These are phyloP conservation scores for Venustoraphidia nigricollis DNA, from an alignment of 2,888 invertebrate species.

Conservation along the genomic window DNA sequence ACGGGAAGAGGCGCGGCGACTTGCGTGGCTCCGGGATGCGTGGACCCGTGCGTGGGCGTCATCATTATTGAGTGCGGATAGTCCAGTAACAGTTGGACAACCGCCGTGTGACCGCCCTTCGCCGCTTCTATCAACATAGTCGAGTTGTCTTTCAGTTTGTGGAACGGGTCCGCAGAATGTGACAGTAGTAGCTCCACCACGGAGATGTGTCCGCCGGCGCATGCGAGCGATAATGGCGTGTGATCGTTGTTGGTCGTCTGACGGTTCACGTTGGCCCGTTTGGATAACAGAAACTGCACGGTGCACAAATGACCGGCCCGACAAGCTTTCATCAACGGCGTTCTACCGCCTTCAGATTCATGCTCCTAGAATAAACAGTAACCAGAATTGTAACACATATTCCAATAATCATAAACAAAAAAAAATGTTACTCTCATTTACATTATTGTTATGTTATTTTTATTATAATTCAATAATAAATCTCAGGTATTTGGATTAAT, in stretches of 20 bases:
- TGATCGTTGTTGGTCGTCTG: conserved; percentile 93
- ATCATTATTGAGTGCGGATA: conserved; percentile 78
- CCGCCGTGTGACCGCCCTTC: conserved; percentile 91
- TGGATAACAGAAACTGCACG: conserved; percentile 86
- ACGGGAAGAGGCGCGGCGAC: conserved; percentile 22
- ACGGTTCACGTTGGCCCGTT: conserved; percentile 72
- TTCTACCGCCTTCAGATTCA: conserved; percentile 92
- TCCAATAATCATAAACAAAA: background rate
- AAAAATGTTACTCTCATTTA: no score
- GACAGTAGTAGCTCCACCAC: conserved; percentile 86
- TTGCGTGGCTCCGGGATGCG: conserved; percentile 20
- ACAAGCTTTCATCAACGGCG: conserved; percentile 97
- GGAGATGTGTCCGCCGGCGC: conserved; percentile 87
- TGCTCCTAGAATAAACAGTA: conserved; percentile 49
- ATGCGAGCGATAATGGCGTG: conserved; percentile 90
- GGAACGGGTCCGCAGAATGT: conserved; percentile 87
- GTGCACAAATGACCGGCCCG: conserved; percentile 92
- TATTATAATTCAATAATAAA: no score
- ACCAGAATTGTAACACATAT: background rate
- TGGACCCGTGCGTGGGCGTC: conserved; percentile 28
- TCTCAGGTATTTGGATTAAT: no score
- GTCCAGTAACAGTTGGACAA: conserved; percentile 88
- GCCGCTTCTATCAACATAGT: conserved; percentile 98
- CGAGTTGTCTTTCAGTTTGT: conserved; percentile 95
- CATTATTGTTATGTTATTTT: no score